Evolutionary conservation across 2,888 invertebrate species (phyloP).

Genomic region (Watsonalla cultraria): DNA sequence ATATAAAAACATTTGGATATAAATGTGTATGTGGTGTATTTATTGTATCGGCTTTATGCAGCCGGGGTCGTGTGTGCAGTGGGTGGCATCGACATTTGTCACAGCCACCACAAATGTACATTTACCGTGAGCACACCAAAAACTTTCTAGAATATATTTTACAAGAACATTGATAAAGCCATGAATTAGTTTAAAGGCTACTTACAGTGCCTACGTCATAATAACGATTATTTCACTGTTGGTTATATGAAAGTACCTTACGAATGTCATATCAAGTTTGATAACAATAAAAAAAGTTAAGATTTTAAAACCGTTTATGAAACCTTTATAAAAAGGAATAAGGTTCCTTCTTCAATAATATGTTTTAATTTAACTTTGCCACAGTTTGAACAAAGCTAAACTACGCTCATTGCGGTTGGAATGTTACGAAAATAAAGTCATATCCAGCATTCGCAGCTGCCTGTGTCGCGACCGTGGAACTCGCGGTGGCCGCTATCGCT

Average conservation of each 20-base stretch:
- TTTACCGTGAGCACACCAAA: conserved; percentile 7
- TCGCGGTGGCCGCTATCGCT: conserved; percentile 62
- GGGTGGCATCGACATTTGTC: conserved; percentile 75
- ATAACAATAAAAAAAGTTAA: no score
- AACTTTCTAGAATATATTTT: not conserved
- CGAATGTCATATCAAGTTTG: no score
- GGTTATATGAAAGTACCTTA: no score
- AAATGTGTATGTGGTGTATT: conserved; percentile 5
- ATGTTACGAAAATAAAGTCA: conserved; percentile 4
- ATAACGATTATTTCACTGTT: no score
- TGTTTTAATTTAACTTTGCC: no score
- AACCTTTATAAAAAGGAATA: no score
- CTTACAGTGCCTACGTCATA: no score
- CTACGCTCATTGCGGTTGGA: conserved; percentile 7
- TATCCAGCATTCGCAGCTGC: conserved; percentile 35
- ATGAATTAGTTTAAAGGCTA: no score
- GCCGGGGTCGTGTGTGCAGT: conserved; percentile 55
- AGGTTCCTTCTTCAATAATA: no score
- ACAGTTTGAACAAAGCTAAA: conserved; percentile 1
- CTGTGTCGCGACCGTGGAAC: conserved; percentile 18
- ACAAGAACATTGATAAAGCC: no score
- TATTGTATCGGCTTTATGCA: conserved; percentile 13
- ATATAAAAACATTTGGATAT: conserved; percentile 48
- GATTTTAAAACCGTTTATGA: no score
- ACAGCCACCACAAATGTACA: conserved; percentile 29